Conservation (phyloP, 2,888 invertebrate species). For the Callinectes sapidus region DNA sequence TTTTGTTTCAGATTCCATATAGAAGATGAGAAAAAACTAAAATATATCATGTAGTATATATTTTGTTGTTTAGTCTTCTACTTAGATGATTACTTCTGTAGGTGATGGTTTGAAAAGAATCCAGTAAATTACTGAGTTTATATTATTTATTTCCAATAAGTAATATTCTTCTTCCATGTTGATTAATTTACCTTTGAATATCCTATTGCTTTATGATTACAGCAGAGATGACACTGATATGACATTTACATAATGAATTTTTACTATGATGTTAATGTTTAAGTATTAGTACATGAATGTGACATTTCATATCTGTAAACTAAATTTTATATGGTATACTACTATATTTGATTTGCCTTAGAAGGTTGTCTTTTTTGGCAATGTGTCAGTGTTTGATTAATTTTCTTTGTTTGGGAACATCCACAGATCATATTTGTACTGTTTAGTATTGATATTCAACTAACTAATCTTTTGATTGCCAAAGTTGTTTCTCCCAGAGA, state of each 20-base stretch:
- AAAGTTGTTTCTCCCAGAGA: neutral
- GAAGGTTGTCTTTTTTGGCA: neutral
- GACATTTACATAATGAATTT: neutral
- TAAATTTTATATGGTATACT: neutral
- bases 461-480: neutral
- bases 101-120: neutral
- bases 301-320: conserved; percentile 5
- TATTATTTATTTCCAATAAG: neutral
- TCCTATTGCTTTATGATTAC: neutral
- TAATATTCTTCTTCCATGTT: neutral
- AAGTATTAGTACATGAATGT: neutral
- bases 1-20: neutral
- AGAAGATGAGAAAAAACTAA: neutral
- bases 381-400: neutral
- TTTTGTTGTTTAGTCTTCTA: neutral
- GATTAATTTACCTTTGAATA: neutral
- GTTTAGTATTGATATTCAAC: neutral
- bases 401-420: neutral
- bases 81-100: neutral
- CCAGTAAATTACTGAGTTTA: neutral
- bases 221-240: neutral
- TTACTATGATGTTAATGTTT: neutral
- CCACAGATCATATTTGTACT: neutral
- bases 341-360: neutral
- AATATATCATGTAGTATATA: neutral